Evolutionary conservation across 64 coral and sea anemone species (phyloP).

Genomic region (Montipora cactus): DNA sequence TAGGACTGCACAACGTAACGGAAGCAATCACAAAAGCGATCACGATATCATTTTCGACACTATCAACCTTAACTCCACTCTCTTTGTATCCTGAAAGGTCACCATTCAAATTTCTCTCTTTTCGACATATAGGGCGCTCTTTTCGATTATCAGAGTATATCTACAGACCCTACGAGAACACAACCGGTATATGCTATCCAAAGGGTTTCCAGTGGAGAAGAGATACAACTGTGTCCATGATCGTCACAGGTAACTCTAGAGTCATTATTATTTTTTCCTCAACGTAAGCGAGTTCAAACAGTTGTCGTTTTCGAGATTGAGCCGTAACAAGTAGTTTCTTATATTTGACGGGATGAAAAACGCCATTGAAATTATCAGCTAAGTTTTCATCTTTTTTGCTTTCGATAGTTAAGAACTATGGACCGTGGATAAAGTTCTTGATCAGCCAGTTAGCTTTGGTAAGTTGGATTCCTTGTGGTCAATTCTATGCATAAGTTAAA

Average conservation of each 20-base stretch:
- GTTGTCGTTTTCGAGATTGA: too few species aligned
- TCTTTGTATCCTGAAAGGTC: too few species aligned
- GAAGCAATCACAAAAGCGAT: too few species aligned
- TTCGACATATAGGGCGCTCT: constrained; percentile 13
- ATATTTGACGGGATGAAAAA: too few species aligned
- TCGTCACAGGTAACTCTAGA: constrained; percentile 57
- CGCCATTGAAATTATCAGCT: neutral
- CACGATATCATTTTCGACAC: too few species aligned
- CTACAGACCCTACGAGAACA: constrained; percentile 17
- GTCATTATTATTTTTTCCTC: neutral
- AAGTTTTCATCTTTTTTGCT: neutral
- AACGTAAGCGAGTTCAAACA: too few species aligned
- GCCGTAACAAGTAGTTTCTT: neutral
- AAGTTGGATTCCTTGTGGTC: neutral
- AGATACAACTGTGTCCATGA: constrained; percentile 32
- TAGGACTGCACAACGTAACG: too few species aligned
- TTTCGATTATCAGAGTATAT: constrained; percentile 68
- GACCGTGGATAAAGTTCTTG: constrained; percentile 60
- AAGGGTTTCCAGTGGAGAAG: constrained; percentile 64
- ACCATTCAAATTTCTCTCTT: neutral
- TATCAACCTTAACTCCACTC: too few species aligned
- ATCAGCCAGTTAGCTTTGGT: constrained; percentile 54
- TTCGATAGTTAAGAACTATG: constrained; percentile 73
- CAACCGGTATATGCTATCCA: constrained; percentile 39
- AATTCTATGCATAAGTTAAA: too few species aligned